phyloP scores from a whole-genome alignment of 2,888 invertebrate genomes.

The Heliconius erato region DNA sequence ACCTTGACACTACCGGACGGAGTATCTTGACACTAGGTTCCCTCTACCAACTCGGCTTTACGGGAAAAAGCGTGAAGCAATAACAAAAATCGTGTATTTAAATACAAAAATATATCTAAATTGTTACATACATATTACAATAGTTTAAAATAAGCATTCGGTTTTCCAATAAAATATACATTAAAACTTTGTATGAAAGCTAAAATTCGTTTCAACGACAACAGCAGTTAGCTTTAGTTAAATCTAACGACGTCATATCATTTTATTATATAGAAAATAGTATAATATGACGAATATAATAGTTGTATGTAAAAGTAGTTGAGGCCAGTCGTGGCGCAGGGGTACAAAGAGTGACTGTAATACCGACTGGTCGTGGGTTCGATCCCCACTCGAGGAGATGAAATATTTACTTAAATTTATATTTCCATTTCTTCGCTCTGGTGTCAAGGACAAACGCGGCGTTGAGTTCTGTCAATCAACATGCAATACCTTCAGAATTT shows the following conservation, averaged over 20 bases:
- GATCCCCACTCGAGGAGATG: no score
- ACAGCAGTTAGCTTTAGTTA: constrained; percentile 30
- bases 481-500: no score
- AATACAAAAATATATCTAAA: not conserved
- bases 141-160: constrained; percentile 6
- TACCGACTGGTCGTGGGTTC: no score
- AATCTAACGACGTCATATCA: constrained; percentile 26
- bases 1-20: no score
- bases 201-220: constrained; percentile 4
- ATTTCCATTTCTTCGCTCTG: no score
- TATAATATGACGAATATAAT: not conserved
- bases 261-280: constrained; percentile 26
- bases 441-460: no score
- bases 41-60: no score
- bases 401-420: no score
- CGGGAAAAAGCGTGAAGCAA: not conserved
- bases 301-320: not conserved
- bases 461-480: no score
- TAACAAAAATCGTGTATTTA: not conserved
- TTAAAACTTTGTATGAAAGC: constrained; percentile 24
- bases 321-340: no score
- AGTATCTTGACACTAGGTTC: no score
- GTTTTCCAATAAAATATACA: constrained; percentile 23
- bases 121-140: not conserved
- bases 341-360: no score